Evolutionary conservation across 2,888 invertebrate genomes (phyloP).

Genomic region (Lordiphosa andalusiaca): DNA sequence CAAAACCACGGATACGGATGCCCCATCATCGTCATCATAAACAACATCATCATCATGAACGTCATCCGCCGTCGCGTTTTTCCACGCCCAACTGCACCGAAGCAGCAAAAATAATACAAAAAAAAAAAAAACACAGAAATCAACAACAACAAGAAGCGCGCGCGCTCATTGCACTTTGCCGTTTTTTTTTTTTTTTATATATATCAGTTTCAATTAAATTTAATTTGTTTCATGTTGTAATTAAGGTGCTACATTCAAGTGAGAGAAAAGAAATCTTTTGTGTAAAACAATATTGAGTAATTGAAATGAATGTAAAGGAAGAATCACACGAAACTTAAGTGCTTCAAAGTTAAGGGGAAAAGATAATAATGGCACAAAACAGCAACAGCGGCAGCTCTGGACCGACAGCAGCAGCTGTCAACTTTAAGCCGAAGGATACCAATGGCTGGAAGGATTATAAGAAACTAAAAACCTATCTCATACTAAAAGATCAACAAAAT

Average conservation of each 20-base stretch:
- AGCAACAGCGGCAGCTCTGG: conserved; percentile 10
- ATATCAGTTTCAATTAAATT: conserved; percentile 59
- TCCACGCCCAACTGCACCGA: conserved; percentile 49
- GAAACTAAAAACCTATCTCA: conserved; percentile 78
- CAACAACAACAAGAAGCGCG: conserved; percentile 4
- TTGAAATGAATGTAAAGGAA: conserved; percentile 31
- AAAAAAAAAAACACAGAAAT: too few relatives aligned
- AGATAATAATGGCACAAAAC: conserved; percentile 53
- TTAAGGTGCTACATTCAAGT: conserved; percentile 51
- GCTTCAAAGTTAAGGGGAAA: conserved; percentile 7
- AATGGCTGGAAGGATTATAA: conserved; percentile 79
- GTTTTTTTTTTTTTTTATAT: conserved; percentile 10
- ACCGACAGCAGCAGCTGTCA: conserved; percentile 19
- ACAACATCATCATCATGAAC: conserved; percentile 13
- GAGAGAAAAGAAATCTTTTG: conserved; percentile 16
- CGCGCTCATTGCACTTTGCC: conserved; percentile 20
- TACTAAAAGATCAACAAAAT: conserved; percentile 76
- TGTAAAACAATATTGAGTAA: conserved; percentile 10
- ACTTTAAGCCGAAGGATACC: conserved; percentile 66
- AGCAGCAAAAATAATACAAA: conserved; percentile 7
- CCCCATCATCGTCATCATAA: conserved; percentile 30
- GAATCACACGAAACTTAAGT: conserved; percentile 10
- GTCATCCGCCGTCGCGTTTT: conserved; percentile 30
- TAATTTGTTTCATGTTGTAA: conserved; percentile 55
- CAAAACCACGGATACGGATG: conserved; percentile 61